Conservation (phyloP, 1,140 invertebrate genomes). For the Berghia stephanieae region DNA sequence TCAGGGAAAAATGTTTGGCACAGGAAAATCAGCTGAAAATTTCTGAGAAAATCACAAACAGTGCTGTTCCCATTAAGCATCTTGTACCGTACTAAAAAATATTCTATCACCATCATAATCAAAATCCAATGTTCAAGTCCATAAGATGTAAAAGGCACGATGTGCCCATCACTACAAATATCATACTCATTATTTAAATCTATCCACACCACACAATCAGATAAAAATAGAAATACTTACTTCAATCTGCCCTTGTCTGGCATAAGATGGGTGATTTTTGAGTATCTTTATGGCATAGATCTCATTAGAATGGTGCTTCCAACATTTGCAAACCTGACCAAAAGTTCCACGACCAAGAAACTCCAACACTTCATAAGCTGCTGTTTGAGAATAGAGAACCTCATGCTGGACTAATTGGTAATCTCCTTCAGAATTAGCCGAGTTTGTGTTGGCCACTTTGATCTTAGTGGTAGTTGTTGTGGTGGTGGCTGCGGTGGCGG, state of each 20-base stretch:
- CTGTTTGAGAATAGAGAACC: slow-evolving; percentile 90
- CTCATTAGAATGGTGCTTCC: slow-evolving; percentile 99
- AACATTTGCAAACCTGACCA: slow-evolving; percentile 99
- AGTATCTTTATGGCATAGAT: slow-evolving; percentile 99
- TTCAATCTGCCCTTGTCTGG: slow-evolving; percentile 99
- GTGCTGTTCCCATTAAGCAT: too few relatives aligned
- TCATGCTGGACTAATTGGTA: slow-evolving; percentile 98
- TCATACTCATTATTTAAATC: too few relatives aligned
- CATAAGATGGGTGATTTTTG: slow-evolving; percentile 99
- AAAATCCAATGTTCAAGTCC: too few relatives aligned
- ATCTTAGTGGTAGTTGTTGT: slow-evolving; percentile 79
- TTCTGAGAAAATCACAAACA: too few relatives aligned
- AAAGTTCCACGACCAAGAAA: slow-evolving; percentile 98
- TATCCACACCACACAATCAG: too few relatives aligned
- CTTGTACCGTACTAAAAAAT: too few relatives aligned
- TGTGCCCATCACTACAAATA: too few relatives aligned
- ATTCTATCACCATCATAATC: too few relatives aligned
- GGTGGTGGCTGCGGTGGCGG: slow-evolving; percentile 78
- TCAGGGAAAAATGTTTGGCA: too few relatives aligned
- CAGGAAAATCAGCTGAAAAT: too few relatives aligned
- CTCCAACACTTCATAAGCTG: slow-evolving; percentile 96
- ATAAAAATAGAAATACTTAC: too few relatives aligned
- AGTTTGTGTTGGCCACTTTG: slow-evolving; percentile 71
- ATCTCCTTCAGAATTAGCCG: slow-evolving; percentile 82
- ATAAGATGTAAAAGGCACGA: too few relatives aligned